Conservation (phyloP, 1,140 invertebrate species). For the Anadara kagoshimensis region DNA sequence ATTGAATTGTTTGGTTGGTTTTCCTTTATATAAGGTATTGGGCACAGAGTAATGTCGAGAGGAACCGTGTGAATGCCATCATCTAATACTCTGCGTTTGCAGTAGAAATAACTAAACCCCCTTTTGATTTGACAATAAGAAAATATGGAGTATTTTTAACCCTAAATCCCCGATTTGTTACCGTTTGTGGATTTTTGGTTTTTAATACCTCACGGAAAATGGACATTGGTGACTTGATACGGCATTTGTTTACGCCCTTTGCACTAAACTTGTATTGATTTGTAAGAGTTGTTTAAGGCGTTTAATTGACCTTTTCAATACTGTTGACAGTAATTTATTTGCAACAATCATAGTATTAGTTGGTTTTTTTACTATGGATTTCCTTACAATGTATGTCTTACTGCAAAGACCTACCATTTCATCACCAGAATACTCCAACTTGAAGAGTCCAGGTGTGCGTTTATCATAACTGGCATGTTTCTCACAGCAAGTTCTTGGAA, state of each 20-base stretch:
- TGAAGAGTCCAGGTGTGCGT: conserved; percentile 21
- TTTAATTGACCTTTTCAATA: conserved; percentile 8
- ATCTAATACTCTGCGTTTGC: conserved; percentile 27
- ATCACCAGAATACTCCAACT: conserved; percentile 16
- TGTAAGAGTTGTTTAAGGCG: background rate
- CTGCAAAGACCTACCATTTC: conserved; percentile 14
- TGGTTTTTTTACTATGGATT: background rate
- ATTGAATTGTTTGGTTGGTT: too few relatives aligned
- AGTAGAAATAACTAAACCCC: conserved; percentile 30
- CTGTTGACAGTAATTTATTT: conserved; percentile 5
- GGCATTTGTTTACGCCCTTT: conserved; percentile 23
- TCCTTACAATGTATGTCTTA: conserved; percentile 33
- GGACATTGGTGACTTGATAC: conserved; percentile 15
- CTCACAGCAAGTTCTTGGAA: conserved; percentile 18
- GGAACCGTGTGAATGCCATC: conserved; percentile 24
- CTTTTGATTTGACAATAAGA: conserved; percentile 16
- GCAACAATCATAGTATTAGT: conserved; percentile 13
- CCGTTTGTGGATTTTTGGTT: conserved; percentile 3
- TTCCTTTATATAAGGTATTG: background rate
- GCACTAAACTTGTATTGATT: conserved; percentile 19
- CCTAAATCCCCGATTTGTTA: conserved; percentile 13
- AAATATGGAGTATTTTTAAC: conserved; percentile 11
- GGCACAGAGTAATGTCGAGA: conserved; percentile 30
- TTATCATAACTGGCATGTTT: conserved; percentile 10
- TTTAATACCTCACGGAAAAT: conserved; percentile 25